These are phyloP conservation scores for Iphiclides podalirius DNA, from an alignment of 2,888 invertebrate species.

Conservation along the genomic window DNA sequence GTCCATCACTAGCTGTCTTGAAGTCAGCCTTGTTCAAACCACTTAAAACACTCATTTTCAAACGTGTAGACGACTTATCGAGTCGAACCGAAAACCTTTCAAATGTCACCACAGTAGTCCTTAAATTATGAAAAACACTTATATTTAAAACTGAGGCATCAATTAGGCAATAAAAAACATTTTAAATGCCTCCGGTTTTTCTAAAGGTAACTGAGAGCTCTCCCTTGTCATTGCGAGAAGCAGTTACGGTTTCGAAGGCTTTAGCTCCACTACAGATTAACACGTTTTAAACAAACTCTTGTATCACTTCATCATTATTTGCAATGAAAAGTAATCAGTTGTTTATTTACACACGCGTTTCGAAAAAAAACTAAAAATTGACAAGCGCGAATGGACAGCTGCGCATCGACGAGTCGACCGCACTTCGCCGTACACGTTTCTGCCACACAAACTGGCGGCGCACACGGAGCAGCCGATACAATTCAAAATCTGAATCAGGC, in stretches of 20 bases:
- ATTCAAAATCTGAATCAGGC: conserved; percentile 64
- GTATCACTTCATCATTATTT: conserved; percentile 69
- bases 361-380: conserved; percentile 69
- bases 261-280: conserved; percentile 65
- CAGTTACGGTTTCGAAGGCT: conserved; percentile 66
- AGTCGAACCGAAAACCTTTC: conserved; percentile 56
- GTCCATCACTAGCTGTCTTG: conserved; percentile 84
- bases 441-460: conserved; percentile 53
- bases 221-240: conserved; percentile 79
- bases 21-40: conserved; percentile 79
- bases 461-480: conserved; percentile 46
- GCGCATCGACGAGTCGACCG: conserved; percentile 79
- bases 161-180: conserved; percentile 77
- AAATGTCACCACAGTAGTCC: conserved; percentile 75
- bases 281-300: conserved; percentile 73
- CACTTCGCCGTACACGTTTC: conserved; percentile 80
- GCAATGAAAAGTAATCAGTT: conserved; percentile 71
- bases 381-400: conserved; percentile 73
- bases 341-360: conserved; percentile 78
- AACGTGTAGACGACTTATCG: conserved; percentile 70
- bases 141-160: conserved; percentile 64
- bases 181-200: conserved; percentile 77
- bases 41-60: conserved; percentile 77
- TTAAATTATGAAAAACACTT: conserved; percentile 75
- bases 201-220: conserved; percentile 76